Percentiles rank a stretch among this genome's conserved stretches.
Evolutionary conservation across 1,140 invertebrate genomes (phyloP).

Genomic region (Acromyrmex heyeri): DNA sequence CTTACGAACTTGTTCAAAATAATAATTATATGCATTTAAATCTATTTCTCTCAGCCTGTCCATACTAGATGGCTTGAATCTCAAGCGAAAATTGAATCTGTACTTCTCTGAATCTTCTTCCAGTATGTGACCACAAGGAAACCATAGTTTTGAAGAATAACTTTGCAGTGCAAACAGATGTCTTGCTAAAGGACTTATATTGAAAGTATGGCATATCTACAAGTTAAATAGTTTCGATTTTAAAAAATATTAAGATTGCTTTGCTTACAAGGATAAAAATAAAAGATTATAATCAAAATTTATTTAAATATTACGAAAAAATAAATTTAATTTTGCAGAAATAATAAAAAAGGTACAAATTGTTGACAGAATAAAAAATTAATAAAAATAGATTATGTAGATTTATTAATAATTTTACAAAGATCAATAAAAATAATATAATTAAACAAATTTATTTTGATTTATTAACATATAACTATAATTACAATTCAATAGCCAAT

Average conservation of each 20-base stretch:
- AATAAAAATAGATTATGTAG: not conserved
- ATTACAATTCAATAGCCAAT: too few species aligned
- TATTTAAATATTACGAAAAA: not conserved
- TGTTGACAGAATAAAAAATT: not conserved
- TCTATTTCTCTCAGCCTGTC: slow-evolving; percentile 90
- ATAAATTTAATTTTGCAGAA: not conserved
- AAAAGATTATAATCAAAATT: not conserved
- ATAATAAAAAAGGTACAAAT: not conserved
- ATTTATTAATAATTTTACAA: slow-evolving; percentile 6
- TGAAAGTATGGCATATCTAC: slow-evolving; percentile 89
- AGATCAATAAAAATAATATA: not conserved
- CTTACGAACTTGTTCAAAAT: slow-evolving; percentile 93
- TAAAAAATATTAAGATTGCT: not conserved
- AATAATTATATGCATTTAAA: slow-evolving; percentile 92
- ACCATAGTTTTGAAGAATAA: slow-evolving; percentile 88
- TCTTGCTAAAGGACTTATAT: slow-evolving; percentile 91
- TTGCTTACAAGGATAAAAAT: not conserved
- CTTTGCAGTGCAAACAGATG: slow-evolving; percentile 92
- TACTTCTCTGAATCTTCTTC: slow-evolving; percentile 84
- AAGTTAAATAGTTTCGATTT: slow-evolving; percentile 55
- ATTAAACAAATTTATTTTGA: not conserved
- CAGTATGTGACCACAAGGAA: slow-evolving; percentile 87
- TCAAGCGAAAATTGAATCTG: slow-evolving; percentile 91
- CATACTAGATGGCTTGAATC: slow-evolving; percentile 91
- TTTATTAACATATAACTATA: too few species aligned